phyloP scores from a whole-genome alignment of 2,888 invertebrate genomes.

The Andrena marginata region DNA sequence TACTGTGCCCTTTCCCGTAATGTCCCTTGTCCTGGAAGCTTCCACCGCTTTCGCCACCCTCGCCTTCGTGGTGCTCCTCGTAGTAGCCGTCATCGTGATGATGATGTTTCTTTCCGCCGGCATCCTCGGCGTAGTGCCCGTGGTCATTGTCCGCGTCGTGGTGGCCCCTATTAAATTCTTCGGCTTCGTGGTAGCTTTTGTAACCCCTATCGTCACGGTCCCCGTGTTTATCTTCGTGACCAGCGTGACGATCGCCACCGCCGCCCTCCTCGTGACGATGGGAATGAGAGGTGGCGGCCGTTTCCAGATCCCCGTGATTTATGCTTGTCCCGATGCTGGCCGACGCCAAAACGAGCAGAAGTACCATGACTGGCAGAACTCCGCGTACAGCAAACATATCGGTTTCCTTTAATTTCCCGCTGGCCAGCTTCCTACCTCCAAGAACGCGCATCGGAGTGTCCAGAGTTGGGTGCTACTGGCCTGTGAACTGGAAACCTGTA shows the following conservation, averaged over 20 bases:
- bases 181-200: conserved; percentile 83
- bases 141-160: conserved; percentile 87
- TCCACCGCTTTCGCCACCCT: conserved; percentile 89
- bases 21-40: conserved; percentile 89
- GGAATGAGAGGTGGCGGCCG: conserved; percentile 70
- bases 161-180: conserved; percentile 86
- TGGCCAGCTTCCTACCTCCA: conserved; percentile 8
- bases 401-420: conserved; percentile 39
- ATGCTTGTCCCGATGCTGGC: conserved; percentile 5
- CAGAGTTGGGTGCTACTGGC: background rate
- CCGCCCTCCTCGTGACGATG: conserved; percentile 63
- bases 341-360: conserved; percentile 15
- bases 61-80: conserved; percentile 88
- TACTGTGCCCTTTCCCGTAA: conserved; percentile 93
- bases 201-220: conserved; percentile 86
- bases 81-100: conserved; percentile 89
- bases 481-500: background rate
- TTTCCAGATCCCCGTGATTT: conserved; percentile 65
- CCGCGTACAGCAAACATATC: conserved; percentile 51
- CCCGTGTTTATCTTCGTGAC: conserved; percentile 77
- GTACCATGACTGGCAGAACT: conserved; percentile 1
- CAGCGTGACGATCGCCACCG: conserved; percentile 39
- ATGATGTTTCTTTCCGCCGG: conserved; percentile 88
- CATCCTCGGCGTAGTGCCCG: conserved; percentile 88
- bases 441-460: conserved; percentile 9